Evolutionary conservation across 2,888 invertebrate species (phyloP).

Genomic region (Malthinus flaveolus): DNA sequence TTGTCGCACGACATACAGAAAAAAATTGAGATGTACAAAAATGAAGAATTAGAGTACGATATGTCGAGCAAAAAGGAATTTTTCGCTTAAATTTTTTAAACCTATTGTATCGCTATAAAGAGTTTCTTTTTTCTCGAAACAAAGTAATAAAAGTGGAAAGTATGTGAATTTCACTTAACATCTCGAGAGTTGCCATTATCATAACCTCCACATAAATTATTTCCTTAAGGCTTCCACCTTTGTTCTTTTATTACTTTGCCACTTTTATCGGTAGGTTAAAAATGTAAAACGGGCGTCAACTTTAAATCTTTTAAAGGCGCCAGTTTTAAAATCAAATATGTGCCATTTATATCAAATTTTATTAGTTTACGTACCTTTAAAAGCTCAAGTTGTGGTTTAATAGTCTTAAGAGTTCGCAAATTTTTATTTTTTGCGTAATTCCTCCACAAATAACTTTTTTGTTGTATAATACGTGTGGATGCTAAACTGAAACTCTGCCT

Average conservation of each 20-base stretch:
- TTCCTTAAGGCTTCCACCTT: too few relatives aligned
- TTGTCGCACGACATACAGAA: slow-evolving; percentile 85
- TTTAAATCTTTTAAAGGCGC: slow-evolving; percentile 6
- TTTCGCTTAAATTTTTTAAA: slow-evolving; percentile 69
- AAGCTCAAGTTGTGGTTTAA: slow-evolving; percentile 6
- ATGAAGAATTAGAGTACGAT: slow-evolving; percentile 89
- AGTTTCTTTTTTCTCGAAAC: too few relatives aligned
- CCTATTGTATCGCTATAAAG: slow-evolving; percentile 9
- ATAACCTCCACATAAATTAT: too few relatives aligned
- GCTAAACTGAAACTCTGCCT: too few relatives aligned
- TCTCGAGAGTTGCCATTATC: too few relatives aligned
- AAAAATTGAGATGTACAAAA: slow-evolving; percentile 92
- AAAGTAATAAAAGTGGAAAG: too few relatives aligned
- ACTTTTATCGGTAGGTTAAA: too few relatives aligned
- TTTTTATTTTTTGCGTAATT: too few relatives aligned
- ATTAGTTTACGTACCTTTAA: slow-evolving; percentile 14
- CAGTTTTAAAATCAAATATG: slow-evolving; percentile 9
- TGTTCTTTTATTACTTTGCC: too few relatives aligned
- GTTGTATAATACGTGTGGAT: too few relatives aligned
- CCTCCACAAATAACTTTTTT: too few relatives aligned
- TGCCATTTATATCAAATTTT: slow-evolving; percentile 13
- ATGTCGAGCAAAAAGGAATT: slow-evolving; percentile 87
- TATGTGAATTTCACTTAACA: too few relatives aligned
- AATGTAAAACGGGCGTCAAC: slow-evolving; percentile 4
- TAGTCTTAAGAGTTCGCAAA: slow-evolving; percentile 5